These are phyloP conservation scores for Andrena minutula DNA, from an alignment of 2,888 invertebrate genomes.

Conservation along the genomic window DNA sequence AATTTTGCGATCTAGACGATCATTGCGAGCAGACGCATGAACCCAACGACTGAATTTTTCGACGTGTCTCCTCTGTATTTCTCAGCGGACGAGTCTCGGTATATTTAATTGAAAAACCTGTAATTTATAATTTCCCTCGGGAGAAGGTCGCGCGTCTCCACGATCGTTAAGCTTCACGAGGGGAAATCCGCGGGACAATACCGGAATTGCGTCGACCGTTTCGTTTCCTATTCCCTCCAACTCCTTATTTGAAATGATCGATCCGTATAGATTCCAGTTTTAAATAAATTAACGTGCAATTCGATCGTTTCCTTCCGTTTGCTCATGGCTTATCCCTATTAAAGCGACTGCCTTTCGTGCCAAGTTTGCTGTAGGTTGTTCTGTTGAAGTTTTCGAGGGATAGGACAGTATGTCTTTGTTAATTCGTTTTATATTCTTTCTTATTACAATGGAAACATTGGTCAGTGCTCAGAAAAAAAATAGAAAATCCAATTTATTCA, in stretches of 20 bases:
- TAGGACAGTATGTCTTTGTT: no score
- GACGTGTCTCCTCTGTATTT: conserved; percentile 48
- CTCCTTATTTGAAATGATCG: neutral
- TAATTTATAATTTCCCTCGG: conserved; percentile 76
- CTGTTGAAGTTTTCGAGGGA: conserved; percentile 12
- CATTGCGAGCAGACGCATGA: neutral
- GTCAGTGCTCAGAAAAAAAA: no score
- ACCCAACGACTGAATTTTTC: conserved; percentile 34
- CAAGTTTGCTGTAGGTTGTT: conserved; percentile 27
- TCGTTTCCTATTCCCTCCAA: neutral
- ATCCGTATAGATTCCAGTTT: conserved; percentile 10
- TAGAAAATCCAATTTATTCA: no score
- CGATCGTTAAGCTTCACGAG: conserved; percentile 47
- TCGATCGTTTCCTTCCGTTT: conserved; percentile 18
- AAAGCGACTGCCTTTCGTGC: conserved; percentile 10
- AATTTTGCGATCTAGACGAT: conserved; percentile 19
- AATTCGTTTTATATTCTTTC: no score
- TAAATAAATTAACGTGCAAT: conserved; percentile 41
- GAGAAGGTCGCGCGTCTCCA: conserved; percentile 37
- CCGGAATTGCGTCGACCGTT: conserved; percentile 24
- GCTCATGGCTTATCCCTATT: conserved; percentile 5
- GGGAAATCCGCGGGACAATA: conserved; percentile 55
- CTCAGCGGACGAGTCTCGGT: conserved; percentile 53
- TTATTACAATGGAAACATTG: no score
- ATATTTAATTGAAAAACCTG: conserved; percentile 74